Base-by-base conservation (phyloP, 1,140 invertebrate genomes). In the Sycophaga agraensis region DNA sequence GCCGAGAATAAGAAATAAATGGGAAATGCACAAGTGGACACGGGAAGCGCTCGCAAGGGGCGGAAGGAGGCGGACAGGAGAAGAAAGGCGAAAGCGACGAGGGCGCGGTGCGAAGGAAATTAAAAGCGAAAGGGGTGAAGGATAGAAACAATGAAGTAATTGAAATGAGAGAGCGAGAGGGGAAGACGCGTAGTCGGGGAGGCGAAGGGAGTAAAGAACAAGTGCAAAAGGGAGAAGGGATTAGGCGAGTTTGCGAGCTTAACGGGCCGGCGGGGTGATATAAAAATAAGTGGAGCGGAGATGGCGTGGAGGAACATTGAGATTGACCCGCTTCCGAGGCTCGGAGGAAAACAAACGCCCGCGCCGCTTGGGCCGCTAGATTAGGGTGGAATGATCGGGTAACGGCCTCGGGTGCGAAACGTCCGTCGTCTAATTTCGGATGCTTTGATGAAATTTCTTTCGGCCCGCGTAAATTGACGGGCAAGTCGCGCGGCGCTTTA, bases 21-120 rank as follows among this genome's bases (percentile, higher is more conserved):
- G 4, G 28, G 28, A 31, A 31, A 31, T 11, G 28, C 11, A 31
- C 11, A 6, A 31, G 11, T 31, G 28, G 28, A 31, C 11, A 31
- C 28, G 4, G 11, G 28, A 31, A 31, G 11, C 28, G 28, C 3
- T 39, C 37, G 50, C 14, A 51, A n/a, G 48, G 46, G 42, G 43
- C 46, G 43, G 55, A 45, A 24, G 54, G 50, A 67, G 61, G 63
- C 28, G 24, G 42, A 42, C 57, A 58, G 26, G 46, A 19, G 21
- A 22, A 31, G 24, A 2, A 49, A 58, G 14, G 35, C 21, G 28
- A 34, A 21, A 35, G 28, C 24, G 31, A 35, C 17, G 28, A 19
- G 17, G 28, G 45, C 7, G 11, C 22, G 24, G 12, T 28, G 24
- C 26, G 45, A 35, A 19, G 28, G 28, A 50, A 35, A 50, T 50